phyloP scores from a whole-genome alignment of 2,797 vertebrate genomes.

The Gallinago nigripennis region DNA sequence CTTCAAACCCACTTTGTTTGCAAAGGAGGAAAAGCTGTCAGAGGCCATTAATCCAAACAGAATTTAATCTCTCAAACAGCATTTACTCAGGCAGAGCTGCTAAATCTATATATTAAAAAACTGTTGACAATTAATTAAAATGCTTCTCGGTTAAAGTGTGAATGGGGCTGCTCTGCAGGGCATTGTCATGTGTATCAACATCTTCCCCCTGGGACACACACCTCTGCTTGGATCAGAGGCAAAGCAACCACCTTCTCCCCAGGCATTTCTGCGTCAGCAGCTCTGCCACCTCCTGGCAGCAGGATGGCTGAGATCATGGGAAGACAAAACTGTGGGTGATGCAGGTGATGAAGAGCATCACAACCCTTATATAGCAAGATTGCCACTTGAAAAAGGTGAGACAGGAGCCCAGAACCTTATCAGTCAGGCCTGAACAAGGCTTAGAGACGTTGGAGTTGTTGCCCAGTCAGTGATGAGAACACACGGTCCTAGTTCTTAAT shows the following conservation, averaged over 20 bases:
- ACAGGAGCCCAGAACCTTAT: background rate
- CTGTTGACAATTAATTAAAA: constrained; percentile 70
- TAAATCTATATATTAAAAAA: constrained; percentile 65
- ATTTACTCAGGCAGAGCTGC: constrained; percentile 55
- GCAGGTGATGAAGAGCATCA: background rate
- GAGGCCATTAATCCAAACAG: constrained; percentile 71
- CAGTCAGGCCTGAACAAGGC: background rate
- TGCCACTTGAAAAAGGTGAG: background rate
- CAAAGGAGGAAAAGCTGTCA: constrained; percentile 70
- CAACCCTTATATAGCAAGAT: background rate
- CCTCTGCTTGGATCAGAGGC: background rate
- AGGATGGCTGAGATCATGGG: background rate
- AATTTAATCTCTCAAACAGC: constrained; percentile 69
- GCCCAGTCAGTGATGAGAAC: background rate
- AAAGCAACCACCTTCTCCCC: background rate
- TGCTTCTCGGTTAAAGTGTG: constrained; percentile 4
- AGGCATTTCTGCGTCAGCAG: background rate
- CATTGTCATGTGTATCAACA: background rate
- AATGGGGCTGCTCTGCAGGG: background rate
- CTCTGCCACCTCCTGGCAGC: background rate
- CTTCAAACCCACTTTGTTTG: constrained; percentile 70
- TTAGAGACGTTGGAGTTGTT: background rate
- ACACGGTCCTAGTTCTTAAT: background rate
- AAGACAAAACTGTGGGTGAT: background rate
- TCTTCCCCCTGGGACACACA: background rate